Evolutionary conservation across 1,140 invertebrate genomes (phyloP).

Genomic region (Asobara japonica): DNA sequence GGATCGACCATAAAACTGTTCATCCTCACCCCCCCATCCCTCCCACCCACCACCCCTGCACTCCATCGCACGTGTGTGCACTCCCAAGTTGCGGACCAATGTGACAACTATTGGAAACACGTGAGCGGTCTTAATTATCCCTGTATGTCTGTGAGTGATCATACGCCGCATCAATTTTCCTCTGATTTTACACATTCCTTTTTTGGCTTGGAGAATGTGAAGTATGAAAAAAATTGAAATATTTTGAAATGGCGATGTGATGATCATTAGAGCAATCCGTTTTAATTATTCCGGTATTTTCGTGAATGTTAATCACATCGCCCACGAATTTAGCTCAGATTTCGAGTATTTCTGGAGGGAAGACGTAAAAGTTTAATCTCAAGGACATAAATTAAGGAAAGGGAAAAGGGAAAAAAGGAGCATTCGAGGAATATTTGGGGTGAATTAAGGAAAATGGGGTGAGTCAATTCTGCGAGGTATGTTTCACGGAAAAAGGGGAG

Average conservation of each 20-base stretch:
- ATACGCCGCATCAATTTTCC: too few relatives aligned
- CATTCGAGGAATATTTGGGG: background rate
- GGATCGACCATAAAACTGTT: constrained; percentile 53
- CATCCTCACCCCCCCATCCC: constrained; percentile 35
- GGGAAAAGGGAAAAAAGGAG: background rate
- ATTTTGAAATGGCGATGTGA: too few relatives aligned
- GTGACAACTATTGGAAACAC: constrained; percentile 19
- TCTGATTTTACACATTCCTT: too few relatives aligned
- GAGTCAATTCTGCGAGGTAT: background rate
- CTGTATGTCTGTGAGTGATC: background rate
- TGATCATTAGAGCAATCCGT: too few relatives aligned
- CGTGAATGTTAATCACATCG: background rate
- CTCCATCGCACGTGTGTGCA: constrained; percentile 38
- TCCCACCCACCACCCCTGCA: constrained; percentile 25
- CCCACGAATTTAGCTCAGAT: background rate
- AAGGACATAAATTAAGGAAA: background rate
- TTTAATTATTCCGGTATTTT: background rate
- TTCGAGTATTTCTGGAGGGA: background rate
- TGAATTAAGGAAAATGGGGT: background rate
- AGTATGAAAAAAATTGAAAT: too few relatives aligned
- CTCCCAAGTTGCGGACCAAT: background rate
- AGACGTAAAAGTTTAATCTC: background rate
- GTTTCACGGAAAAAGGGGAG: background rate
- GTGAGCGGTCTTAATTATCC: background rate
- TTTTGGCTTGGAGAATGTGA: too few relatives aligned